Evolutionary conservation across 2,888 invertebrate genomes (phyloP), one percentile per base, ranked within the genome.

Genomic region (Schizotus pectinicornis): DNA sequence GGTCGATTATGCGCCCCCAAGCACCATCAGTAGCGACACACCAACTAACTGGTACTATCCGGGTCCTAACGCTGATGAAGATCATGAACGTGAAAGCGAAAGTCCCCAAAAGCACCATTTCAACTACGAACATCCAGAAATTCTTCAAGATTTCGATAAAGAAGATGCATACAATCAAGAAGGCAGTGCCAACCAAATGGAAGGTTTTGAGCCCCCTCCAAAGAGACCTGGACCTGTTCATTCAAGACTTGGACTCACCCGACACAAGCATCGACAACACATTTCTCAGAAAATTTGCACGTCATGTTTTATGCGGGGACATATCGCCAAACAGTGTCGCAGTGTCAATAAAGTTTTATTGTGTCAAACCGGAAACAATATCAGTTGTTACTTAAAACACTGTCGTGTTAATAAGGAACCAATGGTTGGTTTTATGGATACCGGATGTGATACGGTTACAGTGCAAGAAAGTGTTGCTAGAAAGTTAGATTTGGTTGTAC

Each of bases 301-400:
- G 1, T 35, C 50, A 39, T 59, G 59, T 41, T 31, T 36, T 6
- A 37, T 46, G 12, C 49, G 55, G 13, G 59, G 59, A 55, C 59
- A 59, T 30, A 5, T 59, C 3, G 59, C 59, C 0, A 55, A 41
- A 33, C 36, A 50, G 22, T 59, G 59, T 33, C 36, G 45, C 8
- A 42, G 37, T 32, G 7, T 12, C 7, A 30, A 45, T 45, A 7
- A 49, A 38, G 37, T 35, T 42, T 9, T 35, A 30, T 36, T 47
- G 7, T 31, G 41, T 31, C 36, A 41, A 9, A 9, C 34, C 46
- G 6, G 2, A 7, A 12, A 32, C 7, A 11, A 14, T 5, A 2
- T n/a, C 8, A 39, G 14, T 11, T 33, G 33, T 43, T 51, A 39
- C 6, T 47, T 11, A n/a, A 51, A 55, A 45, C 37, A 46, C 31